Evolutionary conservation across 1,140 invertebrate genomes (phyloP).

Genomic region (Megalonaias nervosa): DNA sequence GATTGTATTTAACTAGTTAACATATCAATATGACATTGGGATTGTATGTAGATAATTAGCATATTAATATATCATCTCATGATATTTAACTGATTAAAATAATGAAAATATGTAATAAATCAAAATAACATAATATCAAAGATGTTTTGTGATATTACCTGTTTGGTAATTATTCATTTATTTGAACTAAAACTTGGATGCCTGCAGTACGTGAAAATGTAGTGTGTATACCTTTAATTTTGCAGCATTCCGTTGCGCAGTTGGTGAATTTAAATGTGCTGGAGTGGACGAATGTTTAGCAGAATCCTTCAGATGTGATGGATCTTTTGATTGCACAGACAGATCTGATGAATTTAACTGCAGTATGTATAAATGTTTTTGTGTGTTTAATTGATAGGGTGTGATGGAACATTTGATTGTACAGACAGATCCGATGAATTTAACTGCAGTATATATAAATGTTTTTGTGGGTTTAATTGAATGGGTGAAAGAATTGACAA

Average conservation of each 20-base stretch:
- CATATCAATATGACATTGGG: no score
- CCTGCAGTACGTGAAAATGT: no score
- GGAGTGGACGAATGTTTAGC: conserved; percentile 70
- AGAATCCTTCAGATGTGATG: conserved; percentile 77
- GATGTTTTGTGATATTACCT: no score
- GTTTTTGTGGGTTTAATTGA: neutral
- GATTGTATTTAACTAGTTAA: no score
- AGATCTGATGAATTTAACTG: conserved; percentile 47
- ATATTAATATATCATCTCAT: no score
- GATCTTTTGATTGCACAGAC: conserved; percentile 66
- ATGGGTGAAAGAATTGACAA: no score
- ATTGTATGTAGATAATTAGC: no score
- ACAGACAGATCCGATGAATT: conserved; percentile 53
- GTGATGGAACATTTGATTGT: conserved; percentile 75
- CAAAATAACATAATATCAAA: no score
- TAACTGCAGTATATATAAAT: conserved; percentile 54
- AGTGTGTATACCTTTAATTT: neutral
- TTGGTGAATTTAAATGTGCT: conserved; percentile 48
- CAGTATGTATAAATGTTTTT: conserved; percentile 48
- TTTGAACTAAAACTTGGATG: no score
- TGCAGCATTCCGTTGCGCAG: conserved; percentile 11
- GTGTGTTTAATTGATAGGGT: conserved; percentile 64
- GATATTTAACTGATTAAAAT: no score
- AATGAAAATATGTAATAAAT: no score
- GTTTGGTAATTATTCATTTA: no score